phyloP scores from a whole-genome alignment of 2,888 invertebrate species.

The Axea sp. region DNA sequence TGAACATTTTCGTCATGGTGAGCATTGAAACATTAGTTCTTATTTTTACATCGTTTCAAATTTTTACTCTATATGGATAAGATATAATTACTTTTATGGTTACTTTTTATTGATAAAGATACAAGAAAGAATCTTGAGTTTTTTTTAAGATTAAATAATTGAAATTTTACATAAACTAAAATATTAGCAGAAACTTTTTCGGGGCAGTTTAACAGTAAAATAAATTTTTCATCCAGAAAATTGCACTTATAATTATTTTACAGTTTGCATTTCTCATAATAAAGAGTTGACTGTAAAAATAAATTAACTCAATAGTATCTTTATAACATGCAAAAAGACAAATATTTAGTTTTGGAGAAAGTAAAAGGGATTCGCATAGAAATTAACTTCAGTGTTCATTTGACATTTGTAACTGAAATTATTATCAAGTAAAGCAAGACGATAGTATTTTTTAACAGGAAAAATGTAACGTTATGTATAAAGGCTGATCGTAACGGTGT shows the following conservation, averaged over 20 bases:
- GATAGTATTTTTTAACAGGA: slow-evolving; percentile 30
- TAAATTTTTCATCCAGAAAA: slow-evolving; percentile 20
- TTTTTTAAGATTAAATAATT: too few species aligned
- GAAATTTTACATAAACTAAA: too few species aligned
- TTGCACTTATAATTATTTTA: slow-evolving; percentile 8
- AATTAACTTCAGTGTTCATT: too few species aligned
- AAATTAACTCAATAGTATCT: slow-evolving; percentile 9
- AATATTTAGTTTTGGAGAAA: slow-evolving; percentile 33
- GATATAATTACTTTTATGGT: too few species aligned
- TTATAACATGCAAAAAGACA: too few species aligned
- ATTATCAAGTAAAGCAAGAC: too few species aligned
- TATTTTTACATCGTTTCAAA: too few species aligned
- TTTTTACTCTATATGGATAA: too few species aligned
- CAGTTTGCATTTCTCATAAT: slow-evolving; percentile 2
- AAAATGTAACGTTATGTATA: slow-evolving; percentile 64
- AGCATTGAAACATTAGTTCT: slow-evolving; percentile 76
- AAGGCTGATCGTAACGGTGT: slow-evolving; percentile 77
- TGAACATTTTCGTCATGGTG: slow-evolving; percentile 86
- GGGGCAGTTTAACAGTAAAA: slow-evolving; percentile 12
- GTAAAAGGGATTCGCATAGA: slow-evolving; percentile 25
- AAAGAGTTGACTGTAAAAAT: slow-evolving; percentile 4
- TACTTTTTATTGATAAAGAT: too few species aligned
- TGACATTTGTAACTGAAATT: too few species aligned
- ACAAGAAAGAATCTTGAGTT: too few species aligned
- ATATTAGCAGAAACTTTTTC: slow-evolving; percentile 13